Percentiles rank a stretch among this genome's conserved stretches.
phyloP scores from a whole-genome alignment of 2,797 vertebrate species.

The Zalophus californianus region DNA sequence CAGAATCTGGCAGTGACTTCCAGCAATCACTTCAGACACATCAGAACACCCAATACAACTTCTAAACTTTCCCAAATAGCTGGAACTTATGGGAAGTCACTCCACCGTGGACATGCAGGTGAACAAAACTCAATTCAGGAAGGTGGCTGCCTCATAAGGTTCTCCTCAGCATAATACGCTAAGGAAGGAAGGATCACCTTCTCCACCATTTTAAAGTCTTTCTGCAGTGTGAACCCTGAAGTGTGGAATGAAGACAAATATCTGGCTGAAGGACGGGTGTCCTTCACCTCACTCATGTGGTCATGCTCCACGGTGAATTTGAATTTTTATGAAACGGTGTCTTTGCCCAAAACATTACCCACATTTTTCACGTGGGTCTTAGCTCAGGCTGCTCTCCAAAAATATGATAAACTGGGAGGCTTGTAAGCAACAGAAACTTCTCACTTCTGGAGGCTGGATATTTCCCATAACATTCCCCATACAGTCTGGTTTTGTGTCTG shows the following conservation, averaged over 20 bases:
- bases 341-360: neutral
- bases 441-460: neutral
- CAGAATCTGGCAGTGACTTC: neutral
- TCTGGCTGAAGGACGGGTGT: neutral
- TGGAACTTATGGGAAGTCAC: neutral
- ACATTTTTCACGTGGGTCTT: neutral
- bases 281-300: neutral
- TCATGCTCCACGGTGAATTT: neutral
- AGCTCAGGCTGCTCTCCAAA: neutral
- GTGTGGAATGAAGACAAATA: neutral
- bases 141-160: too few species aligned
- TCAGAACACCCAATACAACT: neutral
- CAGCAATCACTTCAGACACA: neutral
- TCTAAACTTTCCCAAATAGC: neutral
- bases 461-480: neutral
- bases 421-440: neutral
- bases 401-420: neutral
- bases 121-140: neutral
- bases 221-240: neutral
- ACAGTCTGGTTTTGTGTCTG: neutral
- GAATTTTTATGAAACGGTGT: neutral
- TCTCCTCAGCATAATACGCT: neutral
- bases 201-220: neutral
- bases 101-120: neutral
- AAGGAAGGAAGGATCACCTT: neutral